phyloP scores from a whole-genome alignment of 2,113 vertebrate species.

The Trochalopteron elliotii region DNA sequence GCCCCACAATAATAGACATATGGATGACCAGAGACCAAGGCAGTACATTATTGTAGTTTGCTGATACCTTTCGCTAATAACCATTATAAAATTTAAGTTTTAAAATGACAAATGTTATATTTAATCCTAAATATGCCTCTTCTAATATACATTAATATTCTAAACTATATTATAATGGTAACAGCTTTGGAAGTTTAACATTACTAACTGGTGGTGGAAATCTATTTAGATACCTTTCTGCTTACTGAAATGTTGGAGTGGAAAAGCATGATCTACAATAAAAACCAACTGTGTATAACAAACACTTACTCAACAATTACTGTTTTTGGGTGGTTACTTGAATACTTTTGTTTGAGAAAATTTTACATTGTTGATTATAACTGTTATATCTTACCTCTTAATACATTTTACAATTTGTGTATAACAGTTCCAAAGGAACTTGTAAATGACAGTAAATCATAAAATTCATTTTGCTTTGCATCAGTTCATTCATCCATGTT shows the following conservation, averaged over 20 bases:
- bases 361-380: constrained; percentile 74
- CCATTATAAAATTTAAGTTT: not conserved
- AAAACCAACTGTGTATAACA: constrained; percentile 72
- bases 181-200: not conserved
- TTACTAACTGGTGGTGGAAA: not conserved
- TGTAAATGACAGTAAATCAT: constrained; percentile 80
- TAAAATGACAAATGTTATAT: not conserved
- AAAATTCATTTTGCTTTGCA: constrained; percentile 85
- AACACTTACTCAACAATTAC: constrained; percentile 75
- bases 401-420: constrained; percentile 76
- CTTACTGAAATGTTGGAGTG: constrained; percentile 9
- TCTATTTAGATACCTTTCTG: not conserved
- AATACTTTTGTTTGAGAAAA: constrained; percentile 66
- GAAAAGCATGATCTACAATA: constrained; percentile 58
- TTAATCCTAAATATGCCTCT: not conserved
- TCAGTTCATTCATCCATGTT: constrained; percentile 79
- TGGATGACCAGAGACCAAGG: not conserved
- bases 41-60: not conserved
- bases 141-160: not conserved
- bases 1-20: not conserved
- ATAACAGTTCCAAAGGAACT: constrained; percentile 79
- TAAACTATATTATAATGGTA: not conserved
- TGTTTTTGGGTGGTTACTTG: constrained; percentile 42
- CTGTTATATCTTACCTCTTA: constrained; percentile 74
- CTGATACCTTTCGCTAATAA: not conserved